Evolutionary conservation across 2,888 invertebrate species (phyloP), one percentile per base, ranked within the genome.

Genomic region (Sisyra nigra): DNA sequence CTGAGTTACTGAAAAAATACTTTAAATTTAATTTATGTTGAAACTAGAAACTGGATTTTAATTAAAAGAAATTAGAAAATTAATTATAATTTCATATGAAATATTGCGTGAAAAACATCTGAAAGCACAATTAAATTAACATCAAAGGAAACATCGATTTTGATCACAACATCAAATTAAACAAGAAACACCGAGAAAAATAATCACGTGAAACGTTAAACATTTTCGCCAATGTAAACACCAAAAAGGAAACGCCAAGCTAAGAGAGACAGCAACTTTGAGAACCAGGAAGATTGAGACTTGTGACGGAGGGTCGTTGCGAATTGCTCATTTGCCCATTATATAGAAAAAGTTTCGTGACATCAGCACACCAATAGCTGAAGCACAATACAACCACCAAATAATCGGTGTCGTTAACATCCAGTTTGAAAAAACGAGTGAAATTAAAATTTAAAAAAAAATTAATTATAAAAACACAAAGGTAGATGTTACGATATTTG

Each of bases 211-310:
- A 35, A 35, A 35, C 14, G 9, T 8, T 15, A 35, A 15, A 35
- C 17, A 35, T 35, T 35, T 35, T 9, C 35, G 35, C 35, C 14
- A 35, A 35, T 35, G 35, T 14, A 14, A 13, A 13, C 13, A 19
- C 34, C 17, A 42, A 34, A 35, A 42, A 38, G 3, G n/a, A 39
- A 13, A 34, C 37, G 32, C 32, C 38, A 43, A 43, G 38, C 32
- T 31, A 38, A 43, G 38, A 43, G 37, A 31, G 38, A 24, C 38
- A 36, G 32, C n/a, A 18, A 38, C 15, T 15, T 43, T 43, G 43
- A 38, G 43, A 32, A 44, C 37, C 36, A 36, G 41, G 41, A 44
- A 44, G 36, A 31, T 14, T 44, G 45, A 42, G 37, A 42, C 30
- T 36, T 37, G 36, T 37, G 29, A 41, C 31, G 41, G 24, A 17